Conservation (phyloP, 1,140 invertebrate species). For the Proctacanthus coquilletti region DNA sequence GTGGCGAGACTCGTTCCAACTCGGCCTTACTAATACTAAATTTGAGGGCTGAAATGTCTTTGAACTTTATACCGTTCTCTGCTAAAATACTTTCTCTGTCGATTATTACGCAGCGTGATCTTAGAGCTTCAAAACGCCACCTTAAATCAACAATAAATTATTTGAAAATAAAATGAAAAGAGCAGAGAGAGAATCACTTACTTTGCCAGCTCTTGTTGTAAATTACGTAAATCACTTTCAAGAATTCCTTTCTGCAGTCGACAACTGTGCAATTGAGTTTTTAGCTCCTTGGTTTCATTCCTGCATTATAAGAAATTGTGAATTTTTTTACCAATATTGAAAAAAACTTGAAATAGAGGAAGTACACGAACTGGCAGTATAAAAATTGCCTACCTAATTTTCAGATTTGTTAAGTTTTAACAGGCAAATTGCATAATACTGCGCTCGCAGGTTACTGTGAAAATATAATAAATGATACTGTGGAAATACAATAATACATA, state of each 20-base stretch:
- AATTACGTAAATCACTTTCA: constrained; percentile 20
- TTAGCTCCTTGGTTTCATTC: constrained; percentile 27
- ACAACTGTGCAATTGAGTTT: constrained; percentile 18
- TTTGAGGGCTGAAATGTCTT: constrained; percentile 6
- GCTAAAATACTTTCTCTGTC: constrained; percentile 24
- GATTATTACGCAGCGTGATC: constrained; percentile 25
- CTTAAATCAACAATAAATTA: constrained; percentile 9
- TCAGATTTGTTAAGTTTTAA: neutral
- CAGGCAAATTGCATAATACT: neutral
- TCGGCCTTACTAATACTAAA: constrained; percentile 18
- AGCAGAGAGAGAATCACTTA: constrained; percentile 3
- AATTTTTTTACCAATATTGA: constrained; percentile 1
- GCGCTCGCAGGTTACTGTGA: neutral
- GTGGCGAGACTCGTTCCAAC: constrained; percentile 13
- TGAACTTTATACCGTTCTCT: constrained; percentile 22
- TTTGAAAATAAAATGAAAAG: constrained; percentile 1
- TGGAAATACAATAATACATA: neutral
- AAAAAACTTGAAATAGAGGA: neutral
- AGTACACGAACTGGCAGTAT: too few species aligned
- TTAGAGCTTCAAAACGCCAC: constrained; percentile 28
- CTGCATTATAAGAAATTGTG: constrained; percentile 11
- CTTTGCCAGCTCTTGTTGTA: constrained; percentile 24
- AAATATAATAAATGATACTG: neutral
- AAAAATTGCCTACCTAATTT: too few species aligned
- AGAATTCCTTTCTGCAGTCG: constrained; percentile 22